These are phyloP conservation scores for Corythornis madagascariensis DNA, from an alignment of 2,113 vertebrate species.

Conservation along the genomic window DNA sequence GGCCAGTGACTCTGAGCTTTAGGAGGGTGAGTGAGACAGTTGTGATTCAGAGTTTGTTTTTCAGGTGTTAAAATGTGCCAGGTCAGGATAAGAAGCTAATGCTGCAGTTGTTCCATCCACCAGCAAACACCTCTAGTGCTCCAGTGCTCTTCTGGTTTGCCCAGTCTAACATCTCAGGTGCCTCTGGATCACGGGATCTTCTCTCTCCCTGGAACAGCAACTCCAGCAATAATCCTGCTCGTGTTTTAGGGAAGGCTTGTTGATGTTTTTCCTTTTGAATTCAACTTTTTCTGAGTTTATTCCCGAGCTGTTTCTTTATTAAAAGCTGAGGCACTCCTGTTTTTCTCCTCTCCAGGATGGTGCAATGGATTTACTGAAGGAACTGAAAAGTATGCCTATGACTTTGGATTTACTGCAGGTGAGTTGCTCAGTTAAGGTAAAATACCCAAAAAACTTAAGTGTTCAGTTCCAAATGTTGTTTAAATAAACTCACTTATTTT, in stretches of 20 bases:
- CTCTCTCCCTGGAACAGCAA: not conserved
- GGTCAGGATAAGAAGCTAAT: not conserved
- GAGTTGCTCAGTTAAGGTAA: not conserved
- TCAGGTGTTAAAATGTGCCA: not conserved
- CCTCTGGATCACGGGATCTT: not conserved
- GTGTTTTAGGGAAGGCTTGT: not conserved
- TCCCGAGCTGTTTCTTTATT: not conserved
- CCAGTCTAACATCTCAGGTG: not conserved
- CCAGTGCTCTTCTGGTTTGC: not conserved
- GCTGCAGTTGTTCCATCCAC: not conserved
- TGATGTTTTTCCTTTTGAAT: not conserved
- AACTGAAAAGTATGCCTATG: constrained; percentile 90
- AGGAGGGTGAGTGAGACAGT: not conserved
- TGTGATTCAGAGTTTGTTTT: not conserved
- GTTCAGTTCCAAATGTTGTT: not conserved
- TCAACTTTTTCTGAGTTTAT: not conserved
- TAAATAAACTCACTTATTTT: not conserved
- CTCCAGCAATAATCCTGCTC: not conserved
- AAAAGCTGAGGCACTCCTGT: not conserved
- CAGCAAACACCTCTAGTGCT: not conserved
- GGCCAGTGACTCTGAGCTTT: not conserved
- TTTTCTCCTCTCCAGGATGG: constrained; percentile 81
- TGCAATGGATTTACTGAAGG: constrained; percentile 89
- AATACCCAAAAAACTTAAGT: not conserved
- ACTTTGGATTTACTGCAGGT: constrained; percentile 94